Base-by-base conservation (phyloP, 2,797 vertebrate genomes). In the Periparus ater region DNA sequence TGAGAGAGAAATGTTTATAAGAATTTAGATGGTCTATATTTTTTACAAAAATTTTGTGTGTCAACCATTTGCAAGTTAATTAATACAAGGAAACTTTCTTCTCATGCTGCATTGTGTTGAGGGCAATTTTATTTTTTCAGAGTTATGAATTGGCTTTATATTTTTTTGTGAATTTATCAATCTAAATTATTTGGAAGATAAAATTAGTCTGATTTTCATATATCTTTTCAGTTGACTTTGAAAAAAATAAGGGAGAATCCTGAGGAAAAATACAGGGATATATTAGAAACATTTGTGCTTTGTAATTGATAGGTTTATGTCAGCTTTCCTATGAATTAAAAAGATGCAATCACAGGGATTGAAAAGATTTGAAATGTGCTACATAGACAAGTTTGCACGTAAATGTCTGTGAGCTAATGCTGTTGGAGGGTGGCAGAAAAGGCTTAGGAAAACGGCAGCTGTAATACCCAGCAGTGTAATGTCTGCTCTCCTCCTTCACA, bases 241-340 rank as follows among this genome's bases (percentile, higher is more conserved):
- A n/a, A 87, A 95, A 86, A 91, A 88, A 34, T 77, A 83, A 86
- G 60, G 61, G 66, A 93, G 68, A 93, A 84, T 67, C 44, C 81
- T 73, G 82, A 84, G 38, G 72, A 57, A 94, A 89, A 74, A 82
- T 85, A 57, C 27, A 85, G 36, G 26, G 83, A 61, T 80, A 57
- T 54, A 40, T 38, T 84, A 36, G 38, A 74, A 67, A 48, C 3
- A 5, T 18, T 79, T 96, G 91, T 62, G 25, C 9, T 73, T 87
- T 77, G 36, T 34, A 68, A n/a, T 57, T 60, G 21, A 45, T 32
- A 50, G 29, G 16, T 91, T 78, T 81, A 30, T 48, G 30, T 84
- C 72, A 76, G 51, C 32, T 82, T 93, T 76, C 50, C 20, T 72
- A 50, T 76, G 12, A 22, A 53, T 36, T 10, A 11, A 73, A 74